Evolutionary conservation across 2,888 invertebrate genomes (phyloP), one percentile per base, ranked within the genome.

Genomic region (Megalurothrips usitatus): DNA sequence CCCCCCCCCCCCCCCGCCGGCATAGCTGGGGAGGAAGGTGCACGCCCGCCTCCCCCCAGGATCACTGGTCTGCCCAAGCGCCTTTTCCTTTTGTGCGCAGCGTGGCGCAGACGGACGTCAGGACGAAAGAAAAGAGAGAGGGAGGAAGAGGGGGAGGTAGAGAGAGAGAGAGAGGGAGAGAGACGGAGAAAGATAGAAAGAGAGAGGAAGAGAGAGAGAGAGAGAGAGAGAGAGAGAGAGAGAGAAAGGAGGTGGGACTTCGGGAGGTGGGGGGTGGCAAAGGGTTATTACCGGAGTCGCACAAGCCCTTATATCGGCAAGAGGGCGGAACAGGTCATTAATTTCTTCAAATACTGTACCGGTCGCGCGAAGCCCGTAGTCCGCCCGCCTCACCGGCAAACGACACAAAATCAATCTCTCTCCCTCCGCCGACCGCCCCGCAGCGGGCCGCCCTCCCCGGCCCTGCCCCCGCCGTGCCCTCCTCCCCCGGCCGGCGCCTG

Each of bases 351-450:
- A 75, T 75, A 75, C 68, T 58, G n/a, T 58, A 58, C 58, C 17
- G 58, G 58, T 43, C 34, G 58, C 58, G 58, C 3, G 3, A 43
- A 43, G 34, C 34, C n/a, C 23, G 68, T 12, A 26, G 68, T 23
- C 68, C 34, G 34, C 34, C 34, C 34, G 26, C 68, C 68, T 75
- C 26, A 23, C 23, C 68, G 68, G 68, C 68, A 75, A 75, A 75
- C 68, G 68, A 75, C 68, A 75, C 68, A 75, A 75, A 75, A 75
- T 75, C 68, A 75, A 75, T 75, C 68, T 26, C 68, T 26, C 68
- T 6, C 58, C 58, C 63, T 19, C 23, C 11, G 23, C 23, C 68
- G n/a, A 0, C 68, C 23, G n/a, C 68, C 68, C 26, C 68, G 1
- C 68, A 23, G 3, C 52, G 17, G 52, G 52, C 17, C 11, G 68